Conservation (phyloP, 2,888 invertebrate species). For the Mystacides longicornis region DNA sequence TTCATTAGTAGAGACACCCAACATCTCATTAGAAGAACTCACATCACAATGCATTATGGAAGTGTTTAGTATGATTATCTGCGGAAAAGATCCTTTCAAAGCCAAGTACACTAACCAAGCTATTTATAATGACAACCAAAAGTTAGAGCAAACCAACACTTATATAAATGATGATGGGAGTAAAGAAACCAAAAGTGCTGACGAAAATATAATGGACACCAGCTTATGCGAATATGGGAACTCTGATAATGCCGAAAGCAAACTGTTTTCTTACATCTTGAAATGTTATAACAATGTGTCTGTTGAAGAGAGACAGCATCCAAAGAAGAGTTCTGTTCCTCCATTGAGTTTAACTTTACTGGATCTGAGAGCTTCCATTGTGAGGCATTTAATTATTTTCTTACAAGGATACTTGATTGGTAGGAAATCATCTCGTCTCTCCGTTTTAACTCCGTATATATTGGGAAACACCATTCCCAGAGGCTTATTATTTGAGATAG, state of each 20-base stretch:
- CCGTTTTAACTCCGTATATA: constrained; percentile 61
- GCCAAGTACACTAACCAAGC: constrained; percentile 25
- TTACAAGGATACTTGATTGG: constrained; percentile 48
- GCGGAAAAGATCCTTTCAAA: constrained; percentile 51
- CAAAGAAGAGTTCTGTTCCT: constrained; percentile 68
- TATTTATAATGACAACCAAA: too few species aligned
- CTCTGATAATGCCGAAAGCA: not conserved
- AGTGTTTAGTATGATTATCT: constrained; percentile 50
- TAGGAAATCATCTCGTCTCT: constrained; percentile 41
- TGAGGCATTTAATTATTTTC: constrained; percentile 52
- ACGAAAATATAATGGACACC: constrained; percentile 2
- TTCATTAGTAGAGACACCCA: constrained; percentile 48
- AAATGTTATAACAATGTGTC: constrained; percentile 58
- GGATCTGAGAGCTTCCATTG: constrained; percentile 45
- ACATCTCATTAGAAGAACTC: constrained; percentile 46
- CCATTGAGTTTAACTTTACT: constrained; percentile 61
- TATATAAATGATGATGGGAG: not conserved
- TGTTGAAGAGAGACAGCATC: constrained; percentile 65
- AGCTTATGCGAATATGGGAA: not conserved
- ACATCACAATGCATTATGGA: constrained; percentile 62
- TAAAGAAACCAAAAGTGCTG: not conserved
- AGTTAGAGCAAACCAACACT: not conserved
- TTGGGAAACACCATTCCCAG: constrained; percentile 64
- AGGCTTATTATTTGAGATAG: constrained; percentile 64
- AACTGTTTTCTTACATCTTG: constrained; percentile 17